Base-by-base conservation (phyloP, 2,888 invertebrate species). In the Polylopha cassiicola region DNA sequence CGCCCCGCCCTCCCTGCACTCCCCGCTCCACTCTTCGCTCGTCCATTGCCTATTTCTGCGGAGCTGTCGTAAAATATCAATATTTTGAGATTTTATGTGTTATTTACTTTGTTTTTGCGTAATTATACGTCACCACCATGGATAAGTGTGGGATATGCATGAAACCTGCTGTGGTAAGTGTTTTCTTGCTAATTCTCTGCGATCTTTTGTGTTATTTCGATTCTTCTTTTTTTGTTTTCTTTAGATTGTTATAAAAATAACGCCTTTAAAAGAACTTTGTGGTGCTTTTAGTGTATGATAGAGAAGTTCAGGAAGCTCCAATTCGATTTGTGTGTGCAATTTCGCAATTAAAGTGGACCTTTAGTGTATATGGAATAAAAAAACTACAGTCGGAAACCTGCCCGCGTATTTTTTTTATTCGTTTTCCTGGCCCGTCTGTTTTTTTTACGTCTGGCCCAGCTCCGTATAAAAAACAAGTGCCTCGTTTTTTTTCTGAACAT, bases 361-460 rank as follows among this genome's bases (percentile, higher is more conserved):
- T 30, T 36, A 24, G n/a, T 36, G 38, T 23, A 31, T 33, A 24
- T 43, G 37, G 38, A 47, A 38, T 53, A 53, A 41, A 48, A 42
- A 55, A 48, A 51, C n/a, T 53, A 53, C 54, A 50, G 21, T 28
- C 74, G 72, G 72, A 78, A 82, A 82, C 81, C 79, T 73, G 81
- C 81, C 79, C 77, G 82, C 79, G 71, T 73, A 74, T 78, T 80
- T 82, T 84, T 78, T 79, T 76, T 69, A 61, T 64, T 67, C 62
- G 62, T 53, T 50, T 61, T 46, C 50, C 50, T 58, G 56, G 61
- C 63, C 67, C 63, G 69, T 61, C 68, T 60, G 62, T 62, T 75
- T 81, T 84, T 78, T 82, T 82, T 79, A 70, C 73, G 82, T 82
- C 81, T 82, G 82, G 77, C 78, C 73, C 73, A 50, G 71, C 66